Percentiles rank a stretch among this genome's conserved stretches.
These are phyloP conservation scores for Theonella swinhoei DNA, from an alignment of 37 sponge, comb jelly and placozoan species.

Conservation along the genomic window DNA sequence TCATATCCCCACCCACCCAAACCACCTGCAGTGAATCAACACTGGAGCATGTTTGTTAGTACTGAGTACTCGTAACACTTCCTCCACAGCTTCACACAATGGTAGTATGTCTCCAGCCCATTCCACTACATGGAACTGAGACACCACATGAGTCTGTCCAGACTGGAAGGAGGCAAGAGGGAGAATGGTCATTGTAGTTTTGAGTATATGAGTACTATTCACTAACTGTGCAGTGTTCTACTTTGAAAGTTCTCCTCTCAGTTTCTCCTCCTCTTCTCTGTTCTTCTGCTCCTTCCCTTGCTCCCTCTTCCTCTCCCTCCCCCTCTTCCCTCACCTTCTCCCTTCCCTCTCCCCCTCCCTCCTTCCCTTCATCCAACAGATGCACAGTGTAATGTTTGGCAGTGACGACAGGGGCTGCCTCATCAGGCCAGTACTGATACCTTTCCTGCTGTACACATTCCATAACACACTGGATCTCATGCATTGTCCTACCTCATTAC, in stretches of 20 bases:
- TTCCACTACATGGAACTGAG: neutral
- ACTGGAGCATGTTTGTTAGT: neutral
- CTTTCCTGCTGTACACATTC: too few species aligned
- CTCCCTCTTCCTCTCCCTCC: too few species aligned
- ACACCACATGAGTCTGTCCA: neutral
- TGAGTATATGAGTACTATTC: too few species aligned
- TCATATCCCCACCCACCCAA: too few species aligned
- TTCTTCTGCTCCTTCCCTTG: too few species aligned
- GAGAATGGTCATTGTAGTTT: too few species aligned
- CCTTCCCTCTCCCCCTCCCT: neutral
- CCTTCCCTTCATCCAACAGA: neutral
- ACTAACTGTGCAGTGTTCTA: too few species aligned
- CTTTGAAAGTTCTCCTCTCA: too few species aligned
- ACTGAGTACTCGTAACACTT: neutral
- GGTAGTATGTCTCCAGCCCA: neutral
- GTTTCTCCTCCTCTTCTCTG: too few species aligned
- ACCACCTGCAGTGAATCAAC: neutral
- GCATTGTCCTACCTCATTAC: too few species aligned
- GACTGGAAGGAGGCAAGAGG: neutral
- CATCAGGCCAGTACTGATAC: neutral
- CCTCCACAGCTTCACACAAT: neutral
- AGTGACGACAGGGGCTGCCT: neutral
- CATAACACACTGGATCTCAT: too few species aligned
- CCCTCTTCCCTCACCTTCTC: too few species aligned
- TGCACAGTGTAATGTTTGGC: neutral